Base-by-base conservation (phyloP, 2,888 invertebrate species). In the Melinaea marsaeus region DNA sequence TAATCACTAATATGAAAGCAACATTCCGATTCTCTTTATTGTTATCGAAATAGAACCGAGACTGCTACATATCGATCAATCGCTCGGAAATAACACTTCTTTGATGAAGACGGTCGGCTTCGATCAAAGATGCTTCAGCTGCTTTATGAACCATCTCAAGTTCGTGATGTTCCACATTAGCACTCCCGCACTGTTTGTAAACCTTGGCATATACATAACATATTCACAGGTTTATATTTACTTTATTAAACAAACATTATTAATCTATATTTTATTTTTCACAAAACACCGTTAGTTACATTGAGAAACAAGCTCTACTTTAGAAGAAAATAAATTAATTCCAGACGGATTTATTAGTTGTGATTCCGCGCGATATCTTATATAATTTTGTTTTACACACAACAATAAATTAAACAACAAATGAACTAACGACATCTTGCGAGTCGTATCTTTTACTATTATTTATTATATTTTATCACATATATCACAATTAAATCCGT, bases 81-180 rank as follows among this genome's bases (percentile, higher is more conserved):
- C 79, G 79, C 71, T 74, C 74, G 72, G 73, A 77, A 79, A 80
- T 77, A 80, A 70, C 69, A 65, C 76, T 80, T 80, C 79, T 85
- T 84, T 85, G 83, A 84, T 80, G 78, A 76, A 73, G 72, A 75
- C 71, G 60, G 71, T 72, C 66, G 74, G 64, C 75, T 75, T 68
- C 72, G 83, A 84, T 84, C 83, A 83, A 84, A 84, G 80, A 73
- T 73, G 69, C 72, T 70, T 67, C 68, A 65, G 56, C 61, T 70
- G 77, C 76, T 81, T 80, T 81, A 78, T 78, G 42, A 72, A 75
- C 77, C 80, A 78, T 75, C 75, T 68, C 63, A 69, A 70, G 69
- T 74, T 72, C 73, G 72, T 72, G 60, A 74, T 55, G 42, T 13
- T 51, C 32, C 51, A 51, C 4, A 51, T 51, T 22, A 51, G 48